phyloP scores from a whole-genome alignment of 2,113 vertebrate genomes.

The Sus scrofa region DNA sequence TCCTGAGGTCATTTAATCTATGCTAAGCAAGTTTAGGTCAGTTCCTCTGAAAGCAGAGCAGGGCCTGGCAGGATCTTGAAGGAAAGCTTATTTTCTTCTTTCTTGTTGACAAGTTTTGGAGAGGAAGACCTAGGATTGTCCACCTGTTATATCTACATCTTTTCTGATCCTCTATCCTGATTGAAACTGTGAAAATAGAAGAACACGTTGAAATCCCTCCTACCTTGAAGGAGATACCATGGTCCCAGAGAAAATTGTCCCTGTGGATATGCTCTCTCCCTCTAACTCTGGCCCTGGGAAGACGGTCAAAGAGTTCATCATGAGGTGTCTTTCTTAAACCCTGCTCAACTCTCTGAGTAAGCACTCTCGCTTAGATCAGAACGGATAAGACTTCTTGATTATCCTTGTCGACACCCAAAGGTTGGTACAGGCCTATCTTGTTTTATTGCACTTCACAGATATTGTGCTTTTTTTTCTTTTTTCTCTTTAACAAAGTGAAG shows the following conservation, averaged over 20 bases:
- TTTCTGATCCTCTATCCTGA: neutral
- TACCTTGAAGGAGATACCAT: neutral
- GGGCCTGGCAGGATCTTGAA: neutral
- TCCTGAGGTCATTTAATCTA: neutral
- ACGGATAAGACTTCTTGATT: neutral
- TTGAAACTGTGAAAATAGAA: neutral
- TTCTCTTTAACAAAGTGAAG: no score
- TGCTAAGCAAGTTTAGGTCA: neutral
- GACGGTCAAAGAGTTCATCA: neutral
- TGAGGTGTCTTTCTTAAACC: neutral
- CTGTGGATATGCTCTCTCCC: neutral
- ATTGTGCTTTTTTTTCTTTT: no score
- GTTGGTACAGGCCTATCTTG: neutral
- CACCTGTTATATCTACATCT: accelerated
- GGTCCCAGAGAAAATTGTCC: neutral
- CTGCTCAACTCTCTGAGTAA: neutral
- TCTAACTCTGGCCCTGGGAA: neutral
- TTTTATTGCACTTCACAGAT: no score
- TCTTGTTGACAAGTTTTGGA: neutral
- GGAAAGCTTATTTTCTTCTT: neutral
- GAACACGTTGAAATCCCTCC: neutral
- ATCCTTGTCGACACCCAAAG: neutral
- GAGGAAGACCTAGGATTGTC: neutral
- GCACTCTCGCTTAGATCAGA: neutral
- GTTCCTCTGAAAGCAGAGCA: neutral